These are phyloP conservation scores for Chaetodon trifascialis DNA, from an alignment of 2,113 vertebrate species.

Conservation along the genomic window DNA sequence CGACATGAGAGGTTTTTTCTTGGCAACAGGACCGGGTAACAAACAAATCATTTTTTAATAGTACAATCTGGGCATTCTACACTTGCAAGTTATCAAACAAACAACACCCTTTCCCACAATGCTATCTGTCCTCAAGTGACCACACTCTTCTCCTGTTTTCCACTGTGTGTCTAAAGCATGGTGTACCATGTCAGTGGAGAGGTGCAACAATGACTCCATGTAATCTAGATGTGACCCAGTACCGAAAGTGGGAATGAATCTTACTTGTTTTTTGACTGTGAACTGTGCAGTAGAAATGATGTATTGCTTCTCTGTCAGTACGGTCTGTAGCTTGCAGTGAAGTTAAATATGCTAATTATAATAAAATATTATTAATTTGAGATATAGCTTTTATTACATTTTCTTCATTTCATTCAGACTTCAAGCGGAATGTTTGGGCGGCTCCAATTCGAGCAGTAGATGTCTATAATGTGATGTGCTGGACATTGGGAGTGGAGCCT, in stretches of 20 bases:
- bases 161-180: neutral
- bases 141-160: neutral
- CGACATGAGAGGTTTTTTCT: constrained; percentile 94
- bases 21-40: constrained; percentile 94
- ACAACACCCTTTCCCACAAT: neutral
- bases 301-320: neutral
- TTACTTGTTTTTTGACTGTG: neutral
- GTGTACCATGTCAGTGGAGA: neutral
- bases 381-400: neutral
- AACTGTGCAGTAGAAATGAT: neutral
- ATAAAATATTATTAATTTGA: neutral
- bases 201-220: neutral
- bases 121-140: neutral
- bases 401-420: constrained; percentile 84
- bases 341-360: neutral
- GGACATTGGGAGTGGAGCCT: constrained; percentile 84
- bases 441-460: constrained; percentile 91
- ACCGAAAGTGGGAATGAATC: neutral
- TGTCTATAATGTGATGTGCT: constrained; percentile 95
- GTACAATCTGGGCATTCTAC: neutral
- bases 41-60: neutral
- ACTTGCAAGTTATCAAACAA: too few species aligned
- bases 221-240: neutral
- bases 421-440: constrained; percentile 88
- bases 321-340: neutral